These are phyloP conservation scores for Orestias chungarensis DNA, from an alignment of 2,797 vertebrate species.

Conservation along the genomic window DNA sequence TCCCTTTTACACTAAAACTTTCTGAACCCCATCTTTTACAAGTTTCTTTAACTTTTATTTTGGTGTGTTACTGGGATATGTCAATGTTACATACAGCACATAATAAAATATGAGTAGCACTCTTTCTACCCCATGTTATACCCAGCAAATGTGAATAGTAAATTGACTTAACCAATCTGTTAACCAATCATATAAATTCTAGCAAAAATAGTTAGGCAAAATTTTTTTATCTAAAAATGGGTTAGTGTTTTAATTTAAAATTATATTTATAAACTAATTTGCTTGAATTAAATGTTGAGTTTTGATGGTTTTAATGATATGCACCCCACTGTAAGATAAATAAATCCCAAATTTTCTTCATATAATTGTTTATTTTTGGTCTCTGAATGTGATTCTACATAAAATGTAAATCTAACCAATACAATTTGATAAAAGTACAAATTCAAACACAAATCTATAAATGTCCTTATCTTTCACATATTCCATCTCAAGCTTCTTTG, in stretches of 20 bases:
- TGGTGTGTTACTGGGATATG: no score
- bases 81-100: not conserved
- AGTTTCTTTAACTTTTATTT: not conserved
- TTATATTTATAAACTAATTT: not conserved
- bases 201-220: not conserved
- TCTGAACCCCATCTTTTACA: not conserved
- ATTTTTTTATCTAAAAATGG: not conserved
- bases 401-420: not conserved
- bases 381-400: not conserved
- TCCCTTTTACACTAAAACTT: not conserved
- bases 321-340: not conserved
- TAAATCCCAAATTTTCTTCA: not conserved
- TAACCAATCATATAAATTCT: no score
- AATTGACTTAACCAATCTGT: not conserved
- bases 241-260: not conserved
- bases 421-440: not conserved
- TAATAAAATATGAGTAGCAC: not conserved
- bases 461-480: slow-evolving; percentile 20
- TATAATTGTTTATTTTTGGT: not conserved
- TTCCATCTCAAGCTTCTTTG: slow-evolving; percentile 33
- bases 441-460: slow-evolving; percentile 32
- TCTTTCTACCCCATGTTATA: not conserved
- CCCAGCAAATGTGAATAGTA: not conserved
- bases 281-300: not conserved
- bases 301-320: not conserved